phyloP scores from a whole-genome alignment of 2,797 vertebrate species.

The Oceanodroma leucorhoa region DNA sequence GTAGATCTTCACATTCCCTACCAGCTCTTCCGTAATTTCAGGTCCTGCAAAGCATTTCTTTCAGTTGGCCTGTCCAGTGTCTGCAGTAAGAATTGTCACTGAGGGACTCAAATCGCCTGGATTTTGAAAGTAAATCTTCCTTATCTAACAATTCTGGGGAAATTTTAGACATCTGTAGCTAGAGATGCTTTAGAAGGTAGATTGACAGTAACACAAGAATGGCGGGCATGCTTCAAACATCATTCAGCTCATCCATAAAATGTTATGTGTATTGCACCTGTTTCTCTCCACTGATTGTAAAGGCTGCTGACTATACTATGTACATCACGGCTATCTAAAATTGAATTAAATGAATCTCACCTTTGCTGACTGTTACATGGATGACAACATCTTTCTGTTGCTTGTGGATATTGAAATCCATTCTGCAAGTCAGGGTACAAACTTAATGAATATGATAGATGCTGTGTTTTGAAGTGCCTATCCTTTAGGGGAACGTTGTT shows the following conservation, averaged over 20 bases:
- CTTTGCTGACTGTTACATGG: neutral
- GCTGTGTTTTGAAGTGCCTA: neutral
- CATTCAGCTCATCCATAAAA: neutral
- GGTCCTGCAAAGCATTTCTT: neutral
- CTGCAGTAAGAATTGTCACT: neutral
- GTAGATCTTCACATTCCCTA: neutral
- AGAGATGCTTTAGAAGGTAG: neutral
- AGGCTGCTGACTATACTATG: neutral
- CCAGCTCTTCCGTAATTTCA: neutral
- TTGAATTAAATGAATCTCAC: neutral
- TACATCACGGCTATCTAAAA: neutral
- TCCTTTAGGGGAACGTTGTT: neutral
- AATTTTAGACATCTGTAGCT: neutral
- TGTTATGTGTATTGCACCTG: accelerated
- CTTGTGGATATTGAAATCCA: neutral
- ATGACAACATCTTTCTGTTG: neutral
- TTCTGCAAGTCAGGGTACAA: neutral
- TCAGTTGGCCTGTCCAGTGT: neutral
- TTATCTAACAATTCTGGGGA: neutral
- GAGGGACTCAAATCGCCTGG: neutral
- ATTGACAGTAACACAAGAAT: neutral
- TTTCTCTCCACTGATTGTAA: neutral
- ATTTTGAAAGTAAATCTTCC: neutral
- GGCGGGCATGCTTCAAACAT: accelerated
- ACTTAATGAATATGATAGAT: neutral